Conservation (phyloP, 2,888 invertebrate genomes). For the Muscina levida region DNA sequence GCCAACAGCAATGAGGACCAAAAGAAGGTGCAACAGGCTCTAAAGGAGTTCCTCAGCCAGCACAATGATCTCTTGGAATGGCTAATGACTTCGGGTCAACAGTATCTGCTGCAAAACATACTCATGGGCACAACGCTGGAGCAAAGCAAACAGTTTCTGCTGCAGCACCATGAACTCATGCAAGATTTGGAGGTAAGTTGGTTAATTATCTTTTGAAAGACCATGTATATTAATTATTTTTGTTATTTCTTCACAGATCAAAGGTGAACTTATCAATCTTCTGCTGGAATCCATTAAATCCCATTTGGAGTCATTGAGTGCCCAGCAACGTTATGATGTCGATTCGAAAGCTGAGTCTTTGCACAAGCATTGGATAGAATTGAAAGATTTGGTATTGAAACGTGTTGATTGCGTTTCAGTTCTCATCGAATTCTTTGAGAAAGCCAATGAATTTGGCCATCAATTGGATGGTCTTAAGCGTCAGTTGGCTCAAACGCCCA, state of each 20-base stretch:
- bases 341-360: conserved; percentile 84
- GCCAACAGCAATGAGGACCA: conserved; percentile 86
- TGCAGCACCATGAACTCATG: conserved; percentile 86
- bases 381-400: conserved; percentile 83
- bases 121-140: conserved; percentile 87
- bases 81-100: conserved; percentile 87
- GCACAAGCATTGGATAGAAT: conserved; percentile 84
- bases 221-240: too few relatives aligned
- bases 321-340: conserved; percentile 84
- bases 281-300: conserved; percentile 84
- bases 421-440: conserved; percentile 87
- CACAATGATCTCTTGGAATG: conserved; percentile 87
- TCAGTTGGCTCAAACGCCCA: conserved; percentile 81
- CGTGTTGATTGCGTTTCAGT: conserved; percentile 85
- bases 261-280: conserved; percentile 85
- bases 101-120: conserved; percentile 86
- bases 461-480: conserved; percentile 85
- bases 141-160: conserved; percentile 86
- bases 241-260: conserved; percentile 80
- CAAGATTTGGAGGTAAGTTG: conserved; percentile 85
- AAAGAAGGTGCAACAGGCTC: conserved; percentile 85
- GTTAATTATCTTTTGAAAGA: too few relatives aligned
- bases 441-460: conserved; percentile 84
- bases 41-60: conserved; percentile 85
- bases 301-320: conserved; percentile 84